phyloP scores from a whole-genome alignment of 1,140 invertebrate species.

The Planococcus citri region DNA sequence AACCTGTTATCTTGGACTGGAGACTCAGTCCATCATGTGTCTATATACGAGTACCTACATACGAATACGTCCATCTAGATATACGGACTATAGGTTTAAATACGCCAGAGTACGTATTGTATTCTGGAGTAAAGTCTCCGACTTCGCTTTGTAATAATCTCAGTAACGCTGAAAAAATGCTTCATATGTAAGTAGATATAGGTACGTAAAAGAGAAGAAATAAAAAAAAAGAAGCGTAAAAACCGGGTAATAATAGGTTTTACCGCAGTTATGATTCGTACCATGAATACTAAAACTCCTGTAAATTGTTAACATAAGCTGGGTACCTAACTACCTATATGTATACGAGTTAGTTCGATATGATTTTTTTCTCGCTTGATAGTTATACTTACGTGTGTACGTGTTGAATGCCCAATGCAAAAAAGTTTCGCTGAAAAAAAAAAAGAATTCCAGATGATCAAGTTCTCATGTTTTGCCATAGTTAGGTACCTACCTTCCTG shows the following conservation, averaged over 20 bases:
- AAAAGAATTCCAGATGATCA: too few species aligned
- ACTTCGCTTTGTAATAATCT: not conserved
- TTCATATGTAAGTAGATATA: too few species aligned
- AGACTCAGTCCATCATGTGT: not conserved
- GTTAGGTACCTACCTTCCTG: too few species aligned
- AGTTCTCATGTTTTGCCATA: too few species aligned
- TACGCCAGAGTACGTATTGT: not conserved
- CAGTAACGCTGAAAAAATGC: not conserved
- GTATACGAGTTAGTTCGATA: not conserved
- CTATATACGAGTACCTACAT: too few species aligned
- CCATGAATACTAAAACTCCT: constrained; percentile 9
- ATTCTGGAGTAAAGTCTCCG: not conserved
- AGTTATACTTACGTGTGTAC: not conserved
- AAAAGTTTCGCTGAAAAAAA: too few species aligned
- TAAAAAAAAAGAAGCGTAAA: not conserved
- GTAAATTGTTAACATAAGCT: not conserved
- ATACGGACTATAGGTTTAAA: too few species aligned
- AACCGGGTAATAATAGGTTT: constrained; percentile 8
- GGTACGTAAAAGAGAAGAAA: not conserved
- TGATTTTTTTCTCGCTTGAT: not conserved
- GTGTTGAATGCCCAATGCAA: too few species aligned
- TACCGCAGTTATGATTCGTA: constrained; percentile 5
- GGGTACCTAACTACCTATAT: too few species aligned
- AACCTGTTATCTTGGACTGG: constrained; percentile 13
- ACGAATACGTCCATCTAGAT: too few species aligned